Evolutionary conservation across 2,888 invertebrate species (phyloP).

Genomic region (Lycia hirtaria): DNA sequence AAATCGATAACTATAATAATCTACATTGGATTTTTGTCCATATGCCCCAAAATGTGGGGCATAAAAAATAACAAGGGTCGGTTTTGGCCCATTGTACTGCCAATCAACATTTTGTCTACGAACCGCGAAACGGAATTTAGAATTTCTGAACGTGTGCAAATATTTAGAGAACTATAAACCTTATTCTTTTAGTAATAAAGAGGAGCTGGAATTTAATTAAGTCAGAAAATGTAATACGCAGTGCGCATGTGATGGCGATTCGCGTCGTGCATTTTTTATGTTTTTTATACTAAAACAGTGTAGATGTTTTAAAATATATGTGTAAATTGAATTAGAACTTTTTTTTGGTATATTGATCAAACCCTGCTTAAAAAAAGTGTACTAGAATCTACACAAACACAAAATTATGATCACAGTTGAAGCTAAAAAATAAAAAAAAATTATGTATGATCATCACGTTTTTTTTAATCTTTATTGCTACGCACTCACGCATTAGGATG

Average conservation of each 20-base stretch:
- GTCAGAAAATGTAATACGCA: conserved; percentile 8
- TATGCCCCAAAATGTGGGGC: conserved; percentile 30
- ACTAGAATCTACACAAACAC: too few species aligned
- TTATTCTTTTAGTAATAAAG: conserved; percentile 11
- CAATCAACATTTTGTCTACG: conserved; percentile 26
- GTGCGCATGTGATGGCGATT: conserved; percentile 16
- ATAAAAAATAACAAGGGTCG: conserved; percentile 40
- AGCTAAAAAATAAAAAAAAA: too few species aligned
- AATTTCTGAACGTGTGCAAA: conserved; percentile 5
- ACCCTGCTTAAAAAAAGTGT: too few species aligned
- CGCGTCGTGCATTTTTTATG: conserved; percentile 3
- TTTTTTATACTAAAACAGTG: too few species aligned
- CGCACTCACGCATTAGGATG: too few species aligned
- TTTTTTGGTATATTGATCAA: too few species aligned
- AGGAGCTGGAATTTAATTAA: background rate
- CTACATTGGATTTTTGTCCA: conserved; percentile 18
- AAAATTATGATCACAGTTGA: too few species aligned
- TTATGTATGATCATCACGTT: too few species aligned
- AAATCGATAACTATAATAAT: conserved; percentile 23
- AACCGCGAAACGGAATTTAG: conserved; percentile 18
- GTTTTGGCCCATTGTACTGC: conserved; percentile 29
- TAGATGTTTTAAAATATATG: too few species aligned
- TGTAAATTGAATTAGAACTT: too few species aligned
- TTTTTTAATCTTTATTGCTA: too few species aligned
- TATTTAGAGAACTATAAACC: conserved; percentile 7